Evolutionary conservation across 2,888 invertebrate genomes (phyloP).

Genomic region (Ichneumoninae sp.): DNA sequence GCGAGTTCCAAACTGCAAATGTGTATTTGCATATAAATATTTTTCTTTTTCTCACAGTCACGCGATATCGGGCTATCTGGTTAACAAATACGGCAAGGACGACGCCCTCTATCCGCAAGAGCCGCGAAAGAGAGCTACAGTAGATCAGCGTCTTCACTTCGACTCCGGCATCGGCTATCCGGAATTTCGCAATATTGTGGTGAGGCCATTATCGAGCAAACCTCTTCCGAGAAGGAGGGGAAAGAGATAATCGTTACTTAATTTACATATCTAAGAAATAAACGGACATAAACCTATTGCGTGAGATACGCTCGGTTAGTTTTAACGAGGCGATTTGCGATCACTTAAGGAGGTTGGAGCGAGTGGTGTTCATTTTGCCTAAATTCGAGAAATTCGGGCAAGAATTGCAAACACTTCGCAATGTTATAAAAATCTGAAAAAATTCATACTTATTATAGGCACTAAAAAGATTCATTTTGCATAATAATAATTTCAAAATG

Average conservation of each 20-base stretch:
- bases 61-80: constrained; percentile 43
- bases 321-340: too few relatives aligned
- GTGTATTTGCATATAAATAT: background rate
- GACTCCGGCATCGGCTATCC: constrained; percentile 40
- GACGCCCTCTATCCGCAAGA: constrained; percentile 38
- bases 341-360: too few relatives aligned
- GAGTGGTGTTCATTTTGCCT: too few relatives aligned
- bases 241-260: background rate
- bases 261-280: background rate
- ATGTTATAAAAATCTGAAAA: too few relatives aligned
- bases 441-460: too few relatives aligned
- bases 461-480: too few relatives aligned
- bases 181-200: constrained; percentile 45
- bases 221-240: background rate
- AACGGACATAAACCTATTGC: too few relatives aligned
- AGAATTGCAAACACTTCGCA: too few relatives aligned
- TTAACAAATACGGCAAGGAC: constrained; percentile 39
- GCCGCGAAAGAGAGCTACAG: constrained; percentile 70
- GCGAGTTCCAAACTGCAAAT: background rate
- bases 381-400: too few relatives aligned
- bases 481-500: too few relatives aligned
- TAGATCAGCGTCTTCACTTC: constrained; percentile 86
- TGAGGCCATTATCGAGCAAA: constrained; percentile 10
- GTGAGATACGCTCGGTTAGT: too few relatives aligned
- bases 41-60: background rate